Evolutionary conservation across 2,797 vertebrate species (phyloP).

Genomic region (Phyllotis vaccarum): DNA sequence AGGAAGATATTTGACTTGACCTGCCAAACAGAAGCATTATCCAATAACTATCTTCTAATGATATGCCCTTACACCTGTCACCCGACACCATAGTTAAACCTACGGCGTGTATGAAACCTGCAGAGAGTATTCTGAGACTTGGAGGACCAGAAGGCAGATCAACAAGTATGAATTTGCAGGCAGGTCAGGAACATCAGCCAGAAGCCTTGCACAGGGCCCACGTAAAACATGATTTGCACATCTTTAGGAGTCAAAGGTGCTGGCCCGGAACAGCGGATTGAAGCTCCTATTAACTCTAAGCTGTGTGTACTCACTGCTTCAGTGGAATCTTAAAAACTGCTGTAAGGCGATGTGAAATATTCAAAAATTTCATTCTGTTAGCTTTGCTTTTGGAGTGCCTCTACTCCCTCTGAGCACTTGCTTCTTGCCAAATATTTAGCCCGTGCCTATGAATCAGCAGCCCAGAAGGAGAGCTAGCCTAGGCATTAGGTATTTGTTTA

Average conservation of each 20-base stretch:
- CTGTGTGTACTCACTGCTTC: fast-evolving
- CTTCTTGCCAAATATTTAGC: background rate
- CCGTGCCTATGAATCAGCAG: fast-evolving
- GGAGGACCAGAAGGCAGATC: background rate
- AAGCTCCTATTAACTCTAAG: fast-evolving
- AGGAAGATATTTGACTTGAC: background rate
- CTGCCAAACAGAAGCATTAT: background rate
- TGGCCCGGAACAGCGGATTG: fast-evolving
- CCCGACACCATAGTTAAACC: background rate
- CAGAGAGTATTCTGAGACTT: background rate
- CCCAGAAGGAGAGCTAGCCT: background rate
- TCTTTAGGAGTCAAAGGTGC: background rate
- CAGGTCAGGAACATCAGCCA: background rate
- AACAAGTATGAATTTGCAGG: no score
- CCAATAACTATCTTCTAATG: background rate
- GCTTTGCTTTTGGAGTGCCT: background rate
- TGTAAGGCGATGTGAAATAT: fast-evolving
- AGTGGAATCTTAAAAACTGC: background rate
- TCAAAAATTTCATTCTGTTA: background rate
- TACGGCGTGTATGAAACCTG: background rate
- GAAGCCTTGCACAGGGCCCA: fast-evolving
- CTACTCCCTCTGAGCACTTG: background rate
- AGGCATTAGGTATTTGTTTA: background rate
- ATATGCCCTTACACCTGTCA: background rate
- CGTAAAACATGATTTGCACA: fast-evolving